Conservation (phyloP, 2,888 invertebrate genomes). For the Phyllotreta striolata region DNA sequence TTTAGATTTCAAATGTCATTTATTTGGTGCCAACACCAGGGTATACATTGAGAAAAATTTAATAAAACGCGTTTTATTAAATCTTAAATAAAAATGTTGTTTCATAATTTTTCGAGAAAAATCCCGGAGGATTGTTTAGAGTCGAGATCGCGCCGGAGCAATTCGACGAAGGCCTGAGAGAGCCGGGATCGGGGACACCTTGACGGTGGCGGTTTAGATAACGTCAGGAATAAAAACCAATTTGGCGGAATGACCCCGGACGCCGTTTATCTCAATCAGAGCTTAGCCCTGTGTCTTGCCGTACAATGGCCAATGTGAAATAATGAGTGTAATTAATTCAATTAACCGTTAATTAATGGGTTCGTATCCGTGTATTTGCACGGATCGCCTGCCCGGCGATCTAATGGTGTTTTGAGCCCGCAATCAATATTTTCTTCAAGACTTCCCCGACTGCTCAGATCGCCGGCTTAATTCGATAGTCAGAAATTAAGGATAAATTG, state of each 20-base stretch:
- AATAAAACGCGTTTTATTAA: too few relatives aligned
- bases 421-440: conserved; percentile 60
- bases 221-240: conserved; percentile 59
- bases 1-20: conserved; percentile 40
- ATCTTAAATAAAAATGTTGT: too few relatives aligned
- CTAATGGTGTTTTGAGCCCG: conserved; percentile 64
- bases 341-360: conserved; percentile 66
- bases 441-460: conserved; percentile 31
- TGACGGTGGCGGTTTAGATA: conserved; percentile 51
- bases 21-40: conserved; percentile 35
- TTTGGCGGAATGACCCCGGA: conserved; percentile 60
- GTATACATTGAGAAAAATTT: too few relatives aligned
- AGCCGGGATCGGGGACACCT: conserved; percentile 49
- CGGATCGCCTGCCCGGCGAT: conserved; percentile 56
- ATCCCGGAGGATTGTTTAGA: too few relatives aligned
- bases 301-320: conserved; percentile 60
- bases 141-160: conserved; percentile 11
- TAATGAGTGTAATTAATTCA: conserved; percentile 66
- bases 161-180: conserved; percentile 23
- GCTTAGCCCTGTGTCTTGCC: conserved; percentile 58
- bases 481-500: conserved; percentile 26
- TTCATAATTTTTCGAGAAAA: too few relatives aligned
- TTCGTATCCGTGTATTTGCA: conserved; percentile 62
- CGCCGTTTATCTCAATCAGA: conserved; percentile 62
- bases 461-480: conserved; percentile 29